phyloP scores from a whole-genome alignment of 2,113 vertebrate species.

The Scolopax mira region DNA sequence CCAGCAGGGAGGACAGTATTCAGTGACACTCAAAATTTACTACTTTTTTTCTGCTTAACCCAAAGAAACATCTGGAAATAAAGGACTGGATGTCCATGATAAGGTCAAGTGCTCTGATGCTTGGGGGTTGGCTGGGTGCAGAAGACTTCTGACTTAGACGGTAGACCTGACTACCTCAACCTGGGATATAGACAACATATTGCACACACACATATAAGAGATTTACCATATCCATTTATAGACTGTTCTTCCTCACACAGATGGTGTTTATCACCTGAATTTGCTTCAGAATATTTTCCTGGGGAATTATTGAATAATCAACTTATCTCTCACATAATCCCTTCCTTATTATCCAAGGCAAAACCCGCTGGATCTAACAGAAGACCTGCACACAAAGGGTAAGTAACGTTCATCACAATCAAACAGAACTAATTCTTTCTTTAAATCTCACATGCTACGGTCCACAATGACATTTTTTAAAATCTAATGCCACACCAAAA shows the following conservation, averaged over 20 bases:
- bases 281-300: conserved; percentile 39
- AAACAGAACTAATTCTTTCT: conserved; percentile 21
- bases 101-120: background rate
- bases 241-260: conserved; percentile 12
- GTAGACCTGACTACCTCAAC: background rate
- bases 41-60: background rate
- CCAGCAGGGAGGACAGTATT: background rate
- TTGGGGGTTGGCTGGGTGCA: background rate
- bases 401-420: background rate
- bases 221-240: conserved; percentile 20
- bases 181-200: background rate
- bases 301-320: conserved; percentile 51
- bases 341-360: conserved; percentile 33
- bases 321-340: conserved; percentile 29
- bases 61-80: background rate
- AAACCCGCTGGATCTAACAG: background rate
- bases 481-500: conserved; percentile 17
- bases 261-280: conserved; percentile 60
- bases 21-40: background rate
- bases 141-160: background rate
- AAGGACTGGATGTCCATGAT: background rate
- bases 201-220: background rate
- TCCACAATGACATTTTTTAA: background rate
- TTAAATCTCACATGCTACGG: conserved; percentile 10
- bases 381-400: conserved; percentile 17